Percentiles rank a stretch among this genome's conserved stretches.
phyloP scores from a whole-genome alignment of 2,113 vertebrate genomes.

The Ciconia stormi region DNA sequence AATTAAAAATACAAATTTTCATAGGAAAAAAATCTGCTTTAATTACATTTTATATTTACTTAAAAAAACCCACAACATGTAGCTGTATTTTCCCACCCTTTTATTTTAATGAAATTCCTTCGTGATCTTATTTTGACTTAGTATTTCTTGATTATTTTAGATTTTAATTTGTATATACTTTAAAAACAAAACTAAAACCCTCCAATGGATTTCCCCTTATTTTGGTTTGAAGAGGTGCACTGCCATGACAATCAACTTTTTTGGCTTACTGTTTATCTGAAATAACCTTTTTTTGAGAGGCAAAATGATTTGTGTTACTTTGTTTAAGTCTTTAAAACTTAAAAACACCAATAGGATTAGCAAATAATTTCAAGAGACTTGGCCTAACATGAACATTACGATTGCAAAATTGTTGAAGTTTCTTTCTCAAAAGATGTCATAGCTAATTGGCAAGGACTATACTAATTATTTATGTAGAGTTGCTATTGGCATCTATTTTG shows the following conservation, averaged over 20 bases:
- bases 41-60: neutral
- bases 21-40: neutral
- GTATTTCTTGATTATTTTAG: neutral
- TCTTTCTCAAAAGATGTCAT: neutral
- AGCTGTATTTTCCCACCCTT: neutral
- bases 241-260: neutral
- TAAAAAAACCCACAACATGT: fast-evolving
- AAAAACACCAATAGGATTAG: neutral
- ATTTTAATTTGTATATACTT: neutral
- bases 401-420: neutral
- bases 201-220: neutral
- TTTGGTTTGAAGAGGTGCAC: neutral
- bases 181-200: neutral
- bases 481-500: neutral
- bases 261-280: neutral
- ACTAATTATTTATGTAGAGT: neutral
- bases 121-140: neutral
- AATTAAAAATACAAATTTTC: neutral
- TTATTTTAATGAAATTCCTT: neutral
- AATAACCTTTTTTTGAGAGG: neutral
- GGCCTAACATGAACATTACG: neutral
- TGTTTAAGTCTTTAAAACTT: neutral
- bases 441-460: neutral
- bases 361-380: neutral
- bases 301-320: neutral